Evolutionary conservation across 2,888 invertebrate species (phyloP), one percentile per base, ranked within the genome.

Genomic region (Philereme transversata): DNA sequence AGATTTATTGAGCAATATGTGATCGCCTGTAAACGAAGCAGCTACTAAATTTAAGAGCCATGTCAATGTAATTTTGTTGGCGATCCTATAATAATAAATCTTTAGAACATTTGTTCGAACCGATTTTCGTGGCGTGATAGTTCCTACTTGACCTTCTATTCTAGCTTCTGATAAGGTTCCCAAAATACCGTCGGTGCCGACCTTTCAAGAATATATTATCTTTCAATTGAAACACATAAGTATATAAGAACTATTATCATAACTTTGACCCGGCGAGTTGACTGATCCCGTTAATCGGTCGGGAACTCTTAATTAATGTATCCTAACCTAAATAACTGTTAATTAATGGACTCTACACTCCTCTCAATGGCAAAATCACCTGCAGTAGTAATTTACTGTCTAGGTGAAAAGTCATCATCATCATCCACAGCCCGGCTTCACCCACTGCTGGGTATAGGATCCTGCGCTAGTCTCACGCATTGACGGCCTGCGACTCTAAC

Each of bases 301-400:
- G 68, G 66, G 67, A 62, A 50, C 67, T 69, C 64, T 80, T 83
- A 85, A 86, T 86, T 83, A 81, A 79, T 78, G 80, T 72, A 82
- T 85, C 86, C 86, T 84, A 83, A 81, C 85, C 84, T 77, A 85
- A 81, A 86, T 84, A 80, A 72, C 76, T 71, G 72, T 74, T 79
- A 85, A 84, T 85, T 81, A 75, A 69, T 62, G 67, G 65, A 60
- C 71, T 72, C 68, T 64, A 67, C 57, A 41, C 8, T 60, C 40
- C 48, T 36, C 48, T 52, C 52, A 53, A 49, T 62, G 59, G 50
- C 50, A 38, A 52, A 58, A 48, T 60, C 67, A 69, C 65, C 67
- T 67, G 64, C 62, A 47, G 40, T 48, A 49, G 45, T 58, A n/a
- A 53, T 53, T 43, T 36, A 51, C 50, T 40, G 8, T 40, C 7